Evolutionary conservation across 2,888 invertebrate species (phyloP).

Genomic region (Smittia sp.): DNA sequence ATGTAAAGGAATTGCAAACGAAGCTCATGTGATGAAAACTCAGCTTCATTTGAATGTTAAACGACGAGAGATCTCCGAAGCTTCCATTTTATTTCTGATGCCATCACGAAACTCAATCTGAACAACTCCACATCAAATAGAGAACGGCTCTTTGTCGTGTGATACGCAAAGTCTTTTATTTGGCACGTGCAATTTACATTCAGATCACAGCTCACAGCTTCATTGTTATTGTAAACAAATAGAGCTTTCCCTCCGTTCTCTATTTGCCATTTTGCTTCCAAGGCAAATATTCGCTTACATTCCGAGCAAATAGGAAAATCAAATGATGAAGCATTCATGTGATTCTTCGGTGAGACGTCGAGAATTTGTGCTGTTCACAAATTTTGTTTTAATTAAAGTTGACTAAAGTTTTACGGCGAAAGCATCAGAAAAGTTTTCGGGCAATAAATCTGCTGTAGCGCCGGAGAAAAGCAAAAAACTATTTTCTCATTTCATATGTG

Average conservation of each 20-base stretch:
- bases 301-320: neutral
- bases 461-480: constrained; percentile 9
- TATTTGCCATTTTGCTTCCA: neutral
- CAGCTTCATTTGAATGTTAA: neutral
- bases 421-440: constrained; percentile 15
- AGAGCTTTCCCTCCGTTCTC: constrained; percentile 5
- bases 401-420: neutral
- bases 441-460: neutral
- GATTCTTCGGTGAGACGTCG: neutral
- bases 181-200: constrained; percentile 8
- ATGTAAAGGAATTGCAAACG: no score
- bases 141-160: neutral
- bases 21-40: no score
- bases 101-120: neutral
- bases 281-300: neutral
- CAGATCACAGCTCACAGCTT: constrained; percentile 3
- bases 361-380: neutral
- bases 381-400: constrained; percentile 14
- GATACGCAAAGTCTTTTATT: neutral
- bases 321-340: neutral
- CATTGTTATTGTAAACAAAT: constrained; percentile 12
- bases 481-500: constrained; percentile 16
- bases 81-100: neutral
- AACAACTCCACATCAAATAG: neutral
- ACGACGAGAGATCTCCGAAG: neutral